Percentiles rank a stretch among this genome's conserved stretches.
These are phyloP conservation scores for Cyanoliseus patagonus DNA, from an alignment of 2,113 vertebrate genomes.

Conservation along the genomic window DNA sequence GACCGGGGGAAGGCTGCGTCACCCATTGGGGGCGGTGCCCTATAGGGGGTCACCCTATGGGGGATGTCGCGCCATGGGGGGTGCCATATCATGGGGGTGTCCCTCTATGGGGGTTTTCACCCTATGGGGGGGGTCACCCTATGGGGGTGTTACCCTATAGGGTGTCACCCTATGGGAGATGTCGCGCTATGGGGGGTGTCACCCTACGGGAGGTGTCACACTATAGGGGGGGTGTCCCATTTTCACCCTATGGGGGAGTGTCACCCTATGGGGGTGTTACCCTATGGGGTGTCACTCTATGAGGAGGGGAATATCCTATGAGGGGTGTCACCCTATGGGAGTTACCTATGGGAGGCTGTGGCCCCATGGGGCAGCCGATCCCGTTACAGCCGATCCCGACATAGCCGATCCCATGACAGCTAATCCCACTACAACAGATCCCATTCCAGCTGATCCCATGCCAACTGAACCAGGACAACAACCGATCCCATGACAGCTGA, in stretches of 20 bases:
- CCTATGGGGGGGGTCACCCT: not conserved
- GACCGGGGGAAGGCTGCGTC: no score
- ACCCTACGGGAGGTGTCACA: not conserved
- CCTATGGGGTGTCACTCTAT: not conserved
- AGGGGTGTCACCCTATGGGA: no score
- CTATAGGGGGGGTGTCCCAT: no score
- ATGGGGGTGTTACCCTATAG: no score
- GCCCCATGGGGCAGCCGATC: not conserved
- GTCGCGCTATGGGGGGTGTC: not conserved
- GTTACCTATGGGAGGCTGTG: not conserved
- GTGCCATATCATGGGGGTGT: no score
- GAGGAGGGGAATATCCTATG: not conserved
- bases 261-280: not conserved
- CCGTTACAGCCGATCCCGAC: fast-evolving
- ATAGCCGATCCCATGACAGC: not conserved
- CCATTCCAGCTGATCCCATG: no score
- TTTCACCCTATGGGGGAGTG: no score
- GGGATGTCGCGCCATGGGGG: no score
- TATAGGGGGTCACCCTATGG: no score
- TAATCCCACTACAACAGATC: not conserved
- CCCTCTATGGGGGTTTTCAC: fast-evolving
- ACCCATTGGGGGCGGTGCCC: no score
- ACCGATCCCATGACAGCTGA: fast-evolving
- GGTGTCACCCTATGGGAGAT: fast-evolving
- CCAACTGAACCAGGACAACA: no score